Conservation (phyloP, 35 echinoderm and acorn worm genomes). For the Lytechinus pictus region DNA sequence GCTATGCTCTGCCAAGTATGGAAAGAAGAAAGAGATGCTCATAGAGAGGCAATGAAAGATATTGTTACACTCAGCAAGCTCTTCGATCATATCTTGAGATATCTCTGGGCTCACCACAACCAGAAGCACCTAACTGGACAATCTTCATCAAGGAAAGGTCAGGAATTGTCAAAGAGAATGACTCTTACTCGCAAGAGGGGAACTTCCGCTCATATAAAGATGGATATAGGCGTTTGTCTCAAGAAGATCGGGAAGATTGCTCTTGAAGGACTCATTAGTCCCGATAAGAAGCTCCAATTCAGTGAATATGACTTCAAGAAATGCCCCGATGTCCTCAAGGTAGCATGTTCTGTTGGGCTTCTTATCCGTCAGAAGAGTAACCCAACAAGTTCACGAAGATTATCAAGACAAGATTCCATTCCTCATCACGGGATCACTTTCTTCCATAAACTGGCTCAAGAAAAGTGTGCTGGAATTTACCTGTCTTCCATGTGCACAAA, state of each 20-base stretch:
- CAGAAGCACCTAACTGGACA: background rate
- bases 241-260: conserved; percentile 55
- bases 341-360: conserved; percentile 52
- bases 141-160: background rate
- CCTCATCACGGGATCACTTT: background rate
- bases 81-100: conserved; percentile 45
- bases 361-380: conserved; percentile 37
- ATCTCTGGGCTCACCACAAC: conserved; percentile 40
- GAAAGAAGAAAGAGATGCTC: conserved; percentile 19
- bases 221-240: conserved; percentile 13
- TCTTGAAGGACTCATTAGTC: conserved; percentile 48
- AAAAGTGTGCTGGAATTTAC: conserved; percentile 65
- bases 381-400: background rate
- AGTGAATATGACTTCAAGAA: conserved; percentile 46
- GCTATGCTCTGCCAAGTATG: conserved; percentile 52
- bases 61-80: conserved; percentile 36
- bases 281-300: conserved; percentile 54
- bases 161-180: conserved; percentile 25
- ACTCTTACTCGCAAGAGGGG: background rate
- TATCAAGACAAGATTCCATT: background rate
- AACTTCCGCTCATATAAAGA: background rate
- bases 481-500: conserved; percentile 42
- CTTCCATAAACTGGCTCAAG: conserved; percentile 61
- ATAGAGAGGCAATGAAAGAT: conserved; percentile 5
- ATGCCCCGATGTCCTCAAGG: background rate